Percentiles rank a stretch among this genome's conserved stretches.
phyloP scores from a whole-genome alignment of 2,888 invertebrate species.

The Escarpia spicata region DNA sequence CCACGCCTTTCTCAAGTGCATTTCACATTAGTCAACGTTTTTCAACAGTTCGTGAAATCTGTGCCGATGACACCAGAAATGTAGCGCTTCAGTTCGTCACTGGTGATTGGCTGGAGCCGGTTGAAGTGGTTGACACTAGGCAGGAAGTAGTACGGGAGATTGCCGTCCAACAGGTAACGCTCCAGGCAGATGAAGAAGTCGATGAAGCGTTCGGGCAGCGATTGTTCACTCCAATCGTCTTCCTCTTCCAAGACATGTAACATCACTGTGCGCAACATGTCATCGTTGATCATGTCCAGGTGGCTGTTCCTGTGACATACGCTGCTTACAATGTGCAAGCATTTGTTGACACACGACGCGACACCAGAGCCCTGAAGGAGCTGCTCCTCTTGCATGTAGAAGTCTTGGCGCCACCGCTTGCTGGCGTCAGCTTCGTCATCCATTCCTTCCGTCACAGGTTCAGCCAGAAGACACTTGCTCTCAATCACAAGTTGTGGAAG shows the following conservation, averaged over 20 bases:
- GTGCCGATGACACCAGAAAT: neutral
- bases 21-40: neutral
- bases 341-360: neutral
- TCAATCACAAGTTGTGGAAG: neutral
- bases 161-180: neutral
- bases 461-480: neutral
- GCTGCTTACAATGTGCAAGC: neutral
- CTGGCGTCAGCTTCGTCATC: neutral
- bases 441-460: neutral
- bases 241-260: neutral
- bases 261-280: neutral
- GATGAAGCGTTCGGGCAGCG: neutral
- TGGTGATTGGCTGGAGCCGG: neutral
- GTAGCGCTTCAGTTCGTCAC: neutral
- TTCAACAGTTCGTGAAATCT: neutral
- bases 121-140: neutral
- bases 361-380: neutral
- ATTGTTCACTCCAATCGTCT: neutral
- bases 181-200: slow-evolving; percentile 13
- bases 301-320: neutral
- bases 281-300: neutral
- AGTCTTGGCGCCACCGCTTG: neutral
- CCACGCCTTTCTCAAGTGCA: neutral
- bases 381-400: neutral
- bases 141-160: neutral